Evolutionary conservation across 2,797 vertebrate genomes (phyloP), one percentile per base, ranked within the genome.

Genomic region (Helicolenus hilgendorfi): DNA sequence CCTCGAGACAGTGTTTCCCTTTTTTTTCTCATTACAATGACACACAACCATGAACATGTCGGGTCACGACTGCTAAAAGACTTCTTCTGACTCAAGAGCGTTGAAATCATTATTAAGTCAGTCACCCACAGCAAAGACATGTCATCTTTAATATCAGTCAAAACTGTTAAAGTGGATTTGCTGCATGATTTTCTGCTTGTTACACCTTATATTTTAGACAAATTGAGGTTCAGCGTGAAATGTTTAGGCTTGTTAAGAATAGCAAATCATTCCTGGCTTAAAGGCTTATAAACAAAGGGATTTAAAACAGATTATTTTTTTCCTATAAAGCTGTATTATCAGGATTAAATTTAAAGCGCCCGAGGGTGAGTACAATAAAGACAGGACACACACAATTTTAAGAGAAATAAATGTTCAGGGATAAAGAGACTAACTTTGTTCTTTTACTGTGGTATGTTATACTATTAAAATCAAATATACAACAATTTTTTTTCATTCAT

Each of bases 241-340:
- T 85, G 27, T 74, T 82, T 55, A 73, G 63, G 60, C 65, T 84
- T 85, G 70, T 80, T 86, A 74, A 55, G 41, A 87, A 85, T 67
- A 81, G 29, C 22, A 58, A 92, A 89, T 89, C 65, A 91, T 83
- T 75, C 6, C 24, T 65, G 55, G 83, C 72, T 90, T 92, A 89
- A 87, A 87, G 80, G 85, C 56, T 83, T 91, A 87, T 59, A 92
- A 93, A 94, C 90, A 92, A 93, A 87, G n/a, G 79, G 84, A 72
- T 92, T 95, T 82, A 69, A 80, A 24, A 75, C 26, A 71, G 79
- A 88, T 88, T 69, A 24, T 2, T 81, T 79, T 89, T 85, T 77
- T 89, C 72, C 58, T 67, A 65, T 69, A 79, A 77, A 92, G 59
- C 79, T 86, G 24, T 82, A 74, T 79, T 84, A 90, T 84, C 68